Evolutionary conservation across 1,140 invertebrate species (phyloP).

Genomic region (Archegozetes longisetosus): DNA sequence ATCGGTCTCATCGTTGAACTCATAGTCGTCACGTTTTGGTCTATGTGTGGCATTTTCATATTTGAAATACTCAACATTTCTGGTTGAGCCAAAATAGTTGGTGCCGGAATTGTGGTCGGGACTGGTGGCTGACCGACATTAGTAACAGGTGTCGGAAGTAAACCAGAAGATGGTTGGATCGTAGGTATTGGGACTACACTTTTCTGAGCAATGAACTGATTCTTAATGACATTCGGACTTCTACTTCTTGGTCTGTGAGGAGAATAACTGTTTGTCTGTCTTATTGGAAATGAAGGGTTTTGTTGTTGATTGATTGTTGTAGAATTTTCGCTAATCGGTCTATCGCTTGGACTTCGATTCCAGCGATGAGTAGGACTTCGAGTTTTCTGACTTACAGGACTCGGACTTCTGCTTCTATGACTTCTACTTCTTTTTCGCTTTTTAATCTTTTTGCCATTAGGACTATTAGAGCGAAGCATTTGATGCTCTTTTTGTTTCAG

Average conservation of each 20-base stretch:
- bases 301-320: too few relatives aligned
- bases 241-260: neutral
- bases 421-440: neutral
- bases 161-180: neutral
- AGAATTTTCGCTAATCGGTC: too few relatives aligned
- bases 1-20: neutral
- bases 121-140: neutral
- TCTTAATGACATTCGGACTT: neutral
- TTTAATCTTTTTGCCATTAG: neutral
- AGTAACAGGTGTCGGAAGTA: neutral
- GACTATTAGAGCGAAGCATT: neutral
- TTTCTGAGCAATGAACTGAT: neutral
- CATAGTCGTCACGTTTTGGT: neutral
- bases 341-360: neutral
- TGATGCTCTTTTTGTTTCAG: neutral
- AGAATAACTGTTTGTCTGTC: neutral
- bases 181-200: neutral
- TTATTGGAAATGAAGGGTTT: neutral
- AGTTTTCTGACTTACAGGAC: neutral
- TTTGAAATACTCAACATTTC: neutral
- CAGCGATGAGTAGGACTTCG: neutral
- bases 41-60: too few relatives aligned
- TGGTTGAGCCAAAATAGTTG: slow-evolving; percentile 8
- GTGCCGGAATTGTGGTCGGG: slow-evolving; percentile 5
- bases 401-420: neutral